Conservation (phyloP, 2,113 vertebrate genomes). For the Pipra filicauda region DNA sequence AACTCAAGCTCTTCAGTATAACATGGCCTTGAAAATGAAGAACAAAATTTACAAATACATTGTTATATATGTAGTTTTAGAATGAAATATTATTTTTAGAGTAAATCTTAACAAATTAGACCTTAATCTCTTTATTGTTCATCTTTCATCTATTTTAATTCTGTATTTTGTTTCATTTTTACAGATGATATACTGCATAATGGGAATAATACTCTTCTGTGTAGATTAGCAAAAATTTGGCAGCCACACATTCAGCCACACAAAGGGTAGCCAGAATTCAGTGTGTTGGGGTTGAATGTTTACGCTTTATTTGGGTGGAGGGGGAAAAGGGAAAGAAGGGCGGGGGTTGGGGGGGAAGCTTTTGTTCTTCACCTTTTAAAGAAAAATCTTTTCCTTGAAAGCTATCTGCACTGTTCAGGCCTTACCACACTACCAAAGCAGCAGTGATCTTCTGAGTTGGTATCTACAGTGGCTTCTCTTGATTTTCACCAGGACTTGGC, state of each 20-base stretch:
- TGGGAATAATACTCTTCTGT: not conserved
- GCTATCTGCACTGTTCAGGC: conserved; percentile 16
- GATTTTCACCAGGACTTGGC: conserved; percentile 50
- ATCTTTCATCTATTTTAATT: conserved; percentile 18
- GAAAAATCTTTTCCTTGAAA: conserved; percentile 47
- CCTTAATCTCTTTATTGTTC: not conserved
- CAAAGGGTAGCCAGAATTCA: not conserved
- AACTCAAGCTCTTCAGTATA: not conserved
- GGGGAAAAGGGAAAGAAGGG: not conserved
- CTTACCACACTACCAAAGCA: conserved; percentile 42
- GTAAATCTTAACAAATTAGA: not conserved
- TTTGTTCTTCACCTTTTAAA: conserved; percentile 37
- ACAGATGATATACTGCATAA: not conserved
- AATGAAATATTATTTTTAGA: not conserved
- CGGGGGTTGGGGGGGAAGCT: not conserved
- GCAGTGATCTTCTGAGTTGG: conserved; percentile 50
- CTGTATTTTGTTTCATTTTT: conserved; percentile 1
- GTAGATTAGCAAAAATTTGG: not conserved
- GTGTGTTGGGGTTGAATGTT: not conserved
- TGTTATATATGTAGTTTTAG: not conserved
- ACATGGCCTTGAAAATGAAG: not conserved
- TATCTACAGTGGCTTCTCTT: conserved; percentile 44
- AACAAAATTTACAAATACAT: not conserved
- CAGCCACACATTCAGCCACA: not conserved
- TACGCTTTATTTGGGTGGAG: not conserved